Evolutionary conservation across 1,140 invertebrate genomes (phyloP).

Genomic region (Pristionchus pacificus): DNA sequence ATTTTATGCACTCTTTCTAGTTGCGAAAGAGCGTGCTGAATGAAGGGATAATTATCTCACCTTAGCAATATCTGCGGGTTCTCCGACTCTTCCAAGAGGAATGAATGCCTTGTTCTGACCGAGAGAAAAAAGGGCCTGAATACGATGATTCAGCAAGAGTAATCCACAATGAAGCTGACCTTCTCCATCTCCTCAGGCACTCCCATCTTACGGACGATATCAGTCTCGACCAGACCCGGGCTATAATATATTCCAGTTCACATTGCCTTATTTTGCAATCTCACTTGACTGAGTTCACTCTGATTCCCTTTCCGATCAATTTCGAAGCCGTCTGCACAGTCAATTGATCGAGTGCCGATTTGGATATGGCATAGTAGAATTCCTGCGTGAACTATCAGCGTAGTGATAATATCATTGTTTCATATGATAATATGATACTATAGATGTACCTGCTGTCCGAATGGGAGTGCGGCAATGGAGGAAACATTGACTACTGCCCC

Average conservation of each 20-base stretch:
- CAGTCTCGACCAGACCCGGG: background rate
- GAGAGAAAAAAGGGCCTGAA: too few species aligned
- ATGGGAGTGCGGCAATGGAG: background rate
- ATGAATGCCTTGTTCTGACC: too few species aligned
- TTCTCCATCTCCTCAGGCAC: too few species aligned
- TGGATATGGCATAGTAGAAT: conserved; percentile 2
- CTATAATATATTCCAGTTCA: background rate
- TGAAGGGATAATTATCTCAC: too few species aligned
- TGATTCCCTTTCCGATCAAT: background rate
- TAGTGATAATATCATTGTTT: too few species aligned
- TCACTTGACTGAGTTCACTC: conserved; percentile 6
- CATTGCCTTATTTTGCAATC: background rate
- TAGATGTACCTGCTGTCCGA: background rate
- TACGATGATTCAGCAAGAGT: too few species aligned
- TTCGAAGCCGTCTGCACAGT: background rate
- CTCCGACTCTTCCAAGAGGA: too few species aligned
- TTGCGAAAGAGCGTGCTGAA: too few species aligned
- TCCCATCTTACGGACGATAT: too few species aligned
- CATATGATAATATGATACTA: background rate
- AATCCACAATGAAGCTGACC: too few species aligned
- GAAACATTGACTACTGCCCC: conserved; percentile 1
- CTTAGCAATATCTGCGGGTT: too few species aligned
- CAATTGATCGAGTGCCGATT: background rate
- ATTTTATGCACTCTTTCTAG: too few species aligned
- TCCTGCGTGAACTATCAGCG: background rate